Base-by-base conservation (phyloP, 1,140 invertebrate genomes). In the Limonius californicus region DNA sequence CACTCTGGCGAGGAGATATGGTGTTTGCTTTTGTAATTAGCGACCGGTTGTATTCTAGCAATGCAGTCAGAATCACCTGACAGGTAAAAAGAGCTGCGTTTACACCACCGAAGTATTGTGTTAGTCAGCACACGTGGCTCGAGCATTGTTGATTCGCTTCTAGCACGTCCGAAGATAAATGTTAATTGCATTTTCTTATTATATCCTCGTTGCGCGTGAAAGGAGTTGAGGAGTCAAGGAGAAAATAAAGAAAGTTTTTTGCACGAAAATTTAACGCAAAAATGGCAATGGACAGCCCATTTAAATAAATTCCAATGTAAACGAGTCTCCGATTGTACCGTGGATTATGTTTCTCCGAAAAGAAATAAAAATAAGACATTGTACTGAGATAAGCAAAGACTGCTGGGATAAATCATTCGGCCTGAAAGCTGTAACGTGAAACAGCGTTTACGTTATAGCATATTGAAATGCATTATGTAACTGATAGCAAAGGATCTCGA, bases 261-360 rank as follows among this genome's bases (percentile, higher is more conserved):
- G 35, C 35, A 39, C n/a, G 11, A 6, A 39, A 39, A 39, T 11
- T n/a, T n/a, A 39, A 39, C 35, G 35, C n/a, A 39, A 12, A 39
- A 39, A 39, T 39, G 35, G 7, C 35, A 39, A 39, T 39, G 35
- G n/a, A 39, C 35, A n/a, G 35, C 35, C 35, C 35, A 39, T 39
- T 39, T 39, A 39, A 39, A 39, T 39, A 39, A 39, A 39, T 39
- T 39, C 35, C 35, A 39, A 39, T 39, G 35, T 39, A 39, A 39
- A 39, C 35, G 35, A 39, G 35, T 39, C 35, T 9, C 35, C 7
- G 35, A 39, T 39, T 39, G 35, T 39, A 39, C 35, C n/a, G 35
- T 39, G 35, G 35, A 39, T 39, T 39, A 39, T 39, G 35, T 39
- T 39, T 39, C 35, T 39, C 35, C 35, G 35, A 39, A 39, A 39